Conservation (phyloP, 2,113 vertebrate species). For the Scatophagus argus region DNA sequence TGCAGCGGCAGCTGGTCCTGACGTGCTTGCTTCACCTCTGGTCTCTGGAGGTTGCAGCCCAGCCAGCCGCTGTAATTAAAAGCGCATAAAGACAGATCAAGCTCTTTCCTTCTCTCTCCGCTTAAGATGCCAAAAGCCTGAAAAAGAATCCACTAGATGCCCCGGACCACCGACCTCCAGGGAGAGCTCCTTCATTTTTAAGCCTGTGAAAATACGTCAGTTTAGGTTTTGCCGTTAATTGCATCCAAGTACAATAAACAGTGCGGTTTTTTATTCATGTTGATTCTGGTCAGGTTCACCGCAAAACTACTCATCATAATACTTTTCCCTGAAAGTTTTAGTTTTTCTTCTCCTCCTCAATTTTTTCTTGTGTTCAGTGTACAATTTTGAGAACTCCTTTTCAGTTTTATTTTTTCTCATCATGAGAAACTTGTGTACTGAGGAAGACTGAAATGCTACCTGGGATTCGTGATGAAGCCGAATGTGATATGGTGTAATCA, state of each 20-base stretch:
- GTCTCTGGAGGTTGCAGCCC: slow-evolving; percentile 58
- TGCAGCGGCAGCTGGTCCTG: slow-evolving; percentile 55
- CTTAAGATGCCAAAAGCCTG: slow-evolving; percentile 37
- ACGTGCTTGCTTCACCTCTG: slow-evolving; percentile 63
- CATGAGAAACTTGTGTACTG: background rate
- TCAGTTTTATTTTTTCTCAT: background rate
- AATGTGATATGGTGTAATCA: slow-evolving; percentile 34
- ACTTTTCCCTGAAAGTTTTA: background rate
- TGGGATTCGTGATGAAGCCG: slow-evolving; percentile 12
- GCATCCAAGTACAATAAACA: slow-evolving; percentile 49
- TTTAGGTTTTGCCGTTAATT: slow-evolving; percentile 42
- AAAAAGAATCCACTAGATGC: slow-evolving; percentile 38
- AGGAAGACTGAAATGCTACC: slow-evolving; percentile 5
- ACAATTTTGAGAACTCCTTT: background rate
- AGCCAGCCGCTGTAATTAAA: slow-evolving; percentile 76
- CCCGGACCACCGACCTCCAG: background rate
- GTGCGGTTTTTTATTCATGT: slow-evolving; percentile 20
- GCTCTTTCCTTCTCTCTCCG: slow-evolving; percentile 35
- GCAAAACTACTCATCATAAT: background rate
- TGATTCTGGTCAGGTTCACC: slow-evolving; percentile 20
- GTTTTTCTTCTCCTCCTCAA: background rate
- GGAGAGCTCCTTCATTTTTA: slow-evolving; percentile 20
- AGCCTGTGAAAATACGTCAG: slow-evolving; percentile 16
- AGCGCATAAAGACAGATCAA: slow-evolving; percentile 65
- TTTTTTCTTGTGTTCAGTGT: background rate